These are phyloP conservation scores for Hippocampus barbouri DNA, from an alignment of 2,113 vertebrate genomes.

Conservation along the genomic window DNA sequence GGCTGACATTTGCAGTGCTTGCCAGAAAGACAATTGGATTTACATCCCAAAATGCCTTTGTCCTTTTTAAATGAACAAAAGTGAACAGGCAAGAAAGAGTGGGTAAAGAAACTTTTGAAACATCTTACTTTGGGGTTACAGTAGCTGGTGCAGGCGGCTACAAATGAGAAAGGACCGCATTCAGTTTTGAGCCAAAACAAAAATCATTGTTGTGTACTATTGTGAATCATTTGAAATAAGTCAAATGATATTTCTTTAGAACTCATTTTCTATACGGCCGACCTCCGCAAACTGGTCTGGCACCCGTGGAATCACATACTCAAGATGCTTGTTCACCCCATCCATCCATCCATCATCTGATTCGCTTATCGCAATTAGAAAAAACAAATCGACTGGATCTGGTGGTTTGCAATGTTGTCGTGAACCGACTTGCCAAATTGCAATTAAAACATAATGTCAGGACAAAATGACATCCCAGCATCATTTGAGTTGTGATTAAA, in stretches of 20 bases:
- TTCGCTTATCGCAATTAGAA: too few relatives aligned
- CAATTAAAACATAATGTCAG: too few relatives aligned
- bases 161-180: too few relatives aligned
- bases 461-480: not conserved
- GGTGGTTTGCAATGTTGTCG: too few relatives aligned
- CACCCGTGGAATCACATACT: too few relatives aligned
- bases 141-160: not conserved
- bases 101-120: not conserved
- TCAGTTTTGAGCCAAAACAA: not conserved
- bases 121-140: not conserved
- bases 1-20: constrained; percentile 59
- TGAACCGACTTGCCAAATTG: too few relatives aligned
- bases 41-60: constrained; percentile 9
- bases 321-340: too few relatives aligned
- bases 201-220: not conserved
- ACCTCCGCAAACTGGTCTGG: too few relatives aligned
- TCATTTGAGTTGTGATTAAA: not conserved
- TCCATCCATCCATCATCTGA: too few relatives aligned
- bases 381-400: too few relatives aligned
- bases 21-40: constrained; percentile 39
- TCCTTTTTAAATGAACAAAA: constrained; percentile 14
- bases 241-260: not conserved
- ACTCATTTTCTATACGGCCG: not conserved
- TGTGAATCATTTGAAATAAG: not conserved
- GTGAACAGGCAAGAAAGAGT: not conserved